Base-by-base conservation (phyloP, 2,888 invertebrate genomes). In the Micoletzkya japonica region DNA sequence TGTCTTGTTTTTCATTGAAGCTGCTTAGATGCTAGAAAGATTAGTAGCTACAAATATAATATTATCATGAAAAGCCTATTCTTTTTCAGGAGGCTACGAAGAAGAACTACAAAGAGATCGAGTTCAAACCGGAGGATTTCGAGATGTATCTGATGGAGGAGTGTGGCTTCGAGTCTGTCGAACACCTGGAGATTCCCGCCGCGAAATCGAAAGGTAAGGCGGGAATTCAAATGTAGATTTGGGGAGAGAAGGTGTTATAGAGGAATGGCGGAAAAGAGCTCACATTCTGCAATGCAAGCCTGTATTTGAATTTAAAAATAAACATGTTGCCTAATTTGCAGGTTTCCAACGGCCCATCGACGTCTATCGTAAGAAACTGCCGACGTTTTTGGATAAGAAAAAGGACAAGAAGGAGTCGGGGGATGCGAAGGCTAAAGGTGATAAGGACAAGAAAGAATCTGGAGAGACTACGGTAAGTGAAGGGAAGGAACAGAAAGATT, bases 91-190 rank as follows among this genome's bases (percentile, higher is more conserved):
- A 75, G 17, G 78, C 80, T 30, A 75, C 81, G 57, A 70, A 71
- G 50, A 64, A 72, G 17, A 80, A 93, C 86, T 95, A 92, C 88
- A 90, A 91, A 82, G 89, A 89, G 67, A 93, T 95, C 78, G 91
- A 92, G 86, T 81, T 98, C 85, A 91, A 91, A 81, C 98, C 98
- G 7, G 91, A 93, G 81, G 92, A 92, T 85, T 98, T 97, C 87
- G 92, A 92, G 64, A 93, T 95, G 84, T 97, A 92, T 87, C 89
- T 98, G 49, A 89, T 96, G 3, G 77, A 78, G 26, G 77, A 80
- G 24, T 77, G 83, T 52, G 85, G 85, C 0, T 84, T 84, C 59
- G 77, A 77, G 54, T 66, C 70, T 39, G 77, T 79, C 7, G 76
- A 81, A 36, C 77, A 81, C 39, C 59, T 83, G 49, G 77, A 77